Conservation (phyloP, 2,888 invertebrate genomes). For the Mesorhabditis belari region DNA sequence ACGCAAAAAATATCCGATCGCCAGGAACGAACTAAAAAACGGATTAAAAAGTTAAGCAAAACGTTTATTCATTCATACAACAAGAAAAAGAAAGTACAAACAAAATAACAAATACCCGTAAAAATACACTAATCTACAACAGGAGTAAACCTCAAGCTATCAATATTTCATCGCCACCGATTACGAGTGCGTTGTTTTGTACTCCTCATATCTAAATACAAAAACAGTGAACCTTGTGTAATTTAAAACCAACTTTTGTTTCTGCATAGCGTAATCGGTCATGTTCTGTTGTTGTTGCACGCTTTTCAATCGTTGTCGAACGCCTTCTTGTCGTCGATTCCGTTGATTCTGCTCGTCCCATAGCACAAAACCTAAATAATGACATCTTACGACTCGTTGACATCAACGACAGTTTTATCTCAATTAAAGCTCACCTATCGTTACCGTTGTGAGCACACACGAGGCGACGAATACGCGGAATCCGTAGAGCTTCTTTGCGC, state of each 20-base stretch:
- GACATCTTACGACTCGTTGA: background rate
- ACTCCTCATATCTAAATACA: constrained; percentile 25
- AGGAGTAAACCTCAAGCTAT: constrained; percentile 6
- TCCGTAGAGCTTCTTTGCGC: constrained; percentile 18
- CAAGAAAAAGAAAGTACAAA: no score
- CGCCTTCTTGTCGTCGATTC: constrained; percentile 44
- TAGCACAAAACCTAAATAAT: constrained; percentile 36
- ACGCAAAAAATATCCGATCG: background rate
- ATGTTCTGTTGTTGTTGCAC: constrained; percentile 46
- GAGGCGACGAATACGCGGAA: constrained; percentile 39
- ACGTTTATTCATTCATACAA: background rate
- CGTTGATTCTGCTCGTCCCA: constrained; percentile 44
- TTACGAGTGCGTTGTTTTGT: constrained; percentile 30
- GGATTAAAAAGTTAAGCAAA: background rate
- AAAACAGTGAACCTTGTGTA: background rate
- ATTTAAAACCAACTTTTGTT: constrained; percentile 9
- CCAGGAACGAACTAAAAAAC: background rate
- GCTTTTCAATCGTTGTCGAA: constrained; percentile 36
- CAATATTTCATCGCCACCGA: background rate
- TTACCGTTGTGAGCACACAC: constrained; percentile 39
- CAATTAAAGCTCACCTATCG: constrained; percentile 28
- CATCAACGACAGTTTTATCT: background rate
- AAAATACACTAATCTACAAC: constrained; percentile 10
- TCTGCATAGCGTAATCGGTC: constrained; percentile 46
- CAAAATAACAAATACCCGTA: no score